Evolutionary conservation across 1,140 invertebrate species (phyloP).

Genomic region (Drosophila teissieri): DNA sequence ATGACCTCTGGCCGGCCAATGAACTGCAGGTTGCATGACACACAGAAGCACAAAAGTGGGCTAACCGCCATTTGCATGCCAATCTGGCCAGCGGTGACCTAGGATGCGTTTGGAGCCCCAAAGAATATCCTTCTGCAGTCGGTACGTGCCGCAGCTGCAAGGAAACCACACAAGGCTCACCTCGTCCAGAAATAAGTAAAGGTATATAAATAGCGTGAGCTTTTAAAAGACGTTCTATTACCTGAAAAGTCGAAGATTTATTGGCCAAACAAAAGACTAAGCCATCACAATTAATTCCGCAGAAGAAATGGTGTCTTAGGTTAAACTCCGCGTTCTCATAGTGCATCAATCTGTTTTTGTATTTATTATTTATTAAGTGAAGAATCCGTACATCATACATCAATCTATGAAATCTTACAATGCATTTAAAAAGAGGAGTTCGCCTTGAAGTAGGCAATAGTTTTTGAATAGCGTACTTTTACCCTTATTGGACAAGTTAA

Average conservation of each 20-base stretch:
- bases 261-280: conserved; percentile 30
- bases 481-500: too few species aligned
- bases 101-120: conserved; percentile 9
- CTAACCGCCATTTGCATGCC: conserved; percentile 45
- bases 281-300: conserved; percentile 14
- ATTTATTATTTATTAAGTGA: too few species aligned
- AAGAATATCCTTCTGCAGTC: conserved; percentile 21
- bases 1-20: conserved; percentile 34
- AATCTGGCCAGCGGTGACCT: conserved; percentile 25
- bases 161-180: conserved; percentile 9
- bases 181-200: conserved; percentile 7
- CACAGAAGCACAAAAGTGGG: conserved; percentile 20
- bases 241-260: conserved; percentile 11
- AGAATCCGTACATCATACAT: too few species aligned
- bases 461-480: too few species aligned
- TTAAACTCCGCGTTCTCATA: too few species aligned
- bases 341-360: too few species aligned
- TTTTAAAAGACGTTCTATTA: background rate
- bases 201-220: conserved; percentile 7
- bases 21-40: conserved; percentile 30
- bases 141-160: conserved; percentile 33
- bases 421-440: too few species aligned
- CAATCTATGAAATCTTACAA: too few species aligned
- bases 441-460: conserved; percentile 6
- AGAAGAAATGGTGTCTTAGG: too few species aligned